Percentiles rank a stretch among this genome's conserved stretches.
phyloP scores from a whole-genome alignment of 2,888 invertebrate genomes.

The Trachelus troglodyta region DNA sequence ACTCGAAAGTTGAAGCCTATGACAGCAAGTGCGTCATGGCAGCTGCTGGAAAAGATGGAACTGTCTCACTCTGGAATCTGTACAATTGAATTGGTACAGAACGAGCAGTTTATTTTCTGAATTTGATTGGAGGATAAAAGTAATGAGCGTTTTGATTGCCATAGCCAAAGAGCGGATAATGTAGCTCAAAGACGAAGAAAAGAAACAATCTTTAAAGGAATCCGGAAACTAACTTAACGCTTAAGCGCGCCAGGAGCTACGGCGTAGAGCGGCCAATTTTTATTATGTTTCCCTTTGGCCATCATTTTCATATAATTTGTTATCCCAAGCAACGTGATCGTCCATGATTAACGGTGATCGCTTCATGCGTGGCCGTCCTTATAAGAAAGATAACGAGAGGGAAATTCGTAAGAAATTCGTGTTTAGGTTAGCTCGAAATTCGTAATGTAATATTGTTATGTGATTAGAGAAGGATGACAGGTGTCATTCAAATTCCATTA shows the following conservation, averaged over 20 bases:
- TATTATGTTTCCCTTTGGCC: neutral
- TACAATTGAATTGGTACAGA: conserved; percentile 70
- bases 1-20: conserved; percentile 74
- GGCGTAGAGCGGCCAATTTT: neutral
- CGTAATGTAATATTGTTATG: neutral
- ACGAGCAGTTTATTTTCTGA: neutral
- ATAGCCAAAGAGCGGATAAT: neutral
- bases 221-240: neutral
- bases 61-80: conserved; percentile 83
- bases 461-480: neutral
- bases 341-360: neutral
- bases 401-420: neutral
- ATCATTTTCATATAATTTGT: neutral
- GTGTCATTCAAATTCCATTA: neutral
- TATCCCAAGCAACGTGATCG: neutral
- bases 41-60: conserved; percentile 79
- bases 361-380: neutral
- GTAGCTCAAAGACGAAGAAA: neutral
- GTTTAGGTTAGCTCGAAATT: neutral
- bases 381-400: neutral
- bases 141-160: neutral
- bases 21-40: conserved; percentile 81
- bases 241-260: neutral
- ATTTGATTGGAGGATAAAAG: neutral
- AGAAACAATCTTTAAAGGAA: neutral